Evolutionary conservation across 2,113 vertebrate species (phyloP).

Genomic region (Hiodon tergisus): DNA sequence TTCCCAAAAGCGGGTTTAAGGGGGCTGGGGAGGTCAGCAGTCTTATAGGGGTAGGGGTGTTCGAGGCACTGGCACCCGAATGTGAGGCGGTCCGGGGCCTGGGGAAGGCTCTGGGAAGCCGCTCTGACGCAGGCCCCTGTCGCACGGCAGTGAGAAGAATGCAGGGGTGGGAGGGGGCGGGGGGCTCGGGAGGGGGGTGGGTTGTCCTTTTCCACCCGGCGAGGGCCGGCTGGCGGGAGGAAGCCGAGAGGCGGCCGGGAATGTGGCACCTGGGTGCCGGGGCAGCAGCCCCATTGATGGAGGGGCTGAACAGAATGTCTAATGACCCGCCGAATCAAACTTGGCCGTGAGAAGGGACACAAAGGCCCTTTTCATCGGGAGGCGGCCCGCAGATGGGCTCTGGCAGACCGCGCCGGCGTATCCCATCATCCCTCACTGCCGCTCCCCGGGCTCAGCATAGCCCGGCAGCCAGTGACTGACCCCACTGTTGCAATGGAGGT

Average conservation of each 20-base stretch:
- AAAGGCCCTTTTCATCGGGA: constrained; percentile 79
- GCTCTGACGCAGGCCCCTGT: constrained; percentile 69
- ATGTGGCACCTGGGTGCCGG: constrained; percentile 79
- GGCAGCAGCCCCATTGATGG: constrained; percentile 70
- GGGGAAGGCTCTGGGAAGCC: constrained; percentile 70
- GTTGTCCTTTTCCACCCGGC: constrained; percentile 50
- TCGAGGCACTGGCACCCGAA: constrained; percentile 70
- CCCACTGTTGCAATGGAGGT: not conserved
- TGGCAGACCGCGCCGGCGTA: constrained; percentile 68
- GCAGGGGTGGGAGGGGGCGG: constrained; percentile 50
- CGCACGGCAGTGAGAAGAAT: constrained; percentile 78
- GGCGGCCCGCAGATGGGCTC: constrained; percentile 75
- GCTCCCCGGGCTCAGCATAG: constrained; percentile 7
- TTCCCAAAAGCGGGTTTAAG: not conserved
- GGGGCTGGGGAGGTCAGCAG: constrained; percentile 31
- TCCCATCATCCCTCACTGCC: constrained; percentile 40
- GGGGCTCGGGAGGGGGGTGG: not conserved
- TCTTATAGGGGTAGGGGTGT: constrained; percentile 35
- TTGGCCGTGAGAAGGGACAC: constrained; percentile 75
- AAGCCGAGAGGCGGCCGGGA: constrained; percentile 72
- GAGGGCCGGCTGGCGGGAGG: constrained; percentile 64
- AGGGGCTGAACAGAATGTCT: constrained; percentile 76
- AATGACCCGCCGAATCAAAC: constrained; percentile 80
- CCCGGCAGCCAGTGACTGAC: not conserved
- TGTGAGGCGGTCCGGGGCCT: constrained; percentile 66